Evolutionary conservation across 2,888 invertebrate genomes (phyloP), one percentile per base, ranked within the genome.

Genomic region (Digitonthophagus gazella): DNA sequence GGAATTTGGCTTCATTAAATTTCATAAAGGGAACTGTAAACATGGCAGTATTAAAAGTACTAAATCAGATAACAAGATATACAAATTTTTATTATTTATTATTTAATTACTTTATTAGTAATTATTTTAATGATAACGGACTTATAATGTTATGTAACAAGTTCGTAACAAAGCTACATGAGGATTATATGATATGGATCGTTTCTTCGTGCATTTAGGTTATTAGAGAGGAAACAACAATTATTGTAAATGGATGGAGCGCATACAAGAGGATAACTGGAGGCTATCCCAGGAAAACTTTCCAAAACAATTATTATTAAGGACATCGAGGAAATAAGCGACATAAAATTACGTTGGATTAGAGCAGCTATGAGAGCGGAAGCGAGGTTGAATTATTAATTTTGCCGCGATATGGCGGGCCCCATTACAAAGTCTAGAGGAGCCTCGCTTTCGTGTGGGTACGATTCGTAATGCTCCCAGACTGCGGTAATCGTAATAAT

Each of bases 401-500:
- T 61, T 18, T 61, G 61, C 61, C 19, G 61, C 58, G 28, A 61
- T 16, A 18, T n/a, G 61, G 19, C 61, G 16, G 61, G 6, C 18
- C 61, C 61, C 61, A 61, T 61, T 61, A 61, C 18, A 61, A 61
- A 20, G 19, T 61, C 19, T 20, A 20, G 19, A 61, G 18, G 61
- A 18, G 61, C 14, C 18, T n/a, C 18, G 20, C 16, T 19, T 18
- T 61, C 61, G 61, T 15, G 18, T 2, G 19, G 57, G 57, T 15
- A 16, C 57, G 57, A n/a, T 6, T n/a, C 15, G 20, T 18, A 61
- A 20, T 19, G 61, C 8, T 15, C 61, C n/a, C 61, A 19, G 20
- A 61, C 61, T 61, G 61, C 61, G 61, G 18, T 61, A 61, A 61
- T 61, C 19, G 61, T n/a, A 61, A 61, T 61, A 61, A 61, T 61